Conservation (phyloP, 2,113 vertebrate species). For the Panurus biarmicus region DNA sequence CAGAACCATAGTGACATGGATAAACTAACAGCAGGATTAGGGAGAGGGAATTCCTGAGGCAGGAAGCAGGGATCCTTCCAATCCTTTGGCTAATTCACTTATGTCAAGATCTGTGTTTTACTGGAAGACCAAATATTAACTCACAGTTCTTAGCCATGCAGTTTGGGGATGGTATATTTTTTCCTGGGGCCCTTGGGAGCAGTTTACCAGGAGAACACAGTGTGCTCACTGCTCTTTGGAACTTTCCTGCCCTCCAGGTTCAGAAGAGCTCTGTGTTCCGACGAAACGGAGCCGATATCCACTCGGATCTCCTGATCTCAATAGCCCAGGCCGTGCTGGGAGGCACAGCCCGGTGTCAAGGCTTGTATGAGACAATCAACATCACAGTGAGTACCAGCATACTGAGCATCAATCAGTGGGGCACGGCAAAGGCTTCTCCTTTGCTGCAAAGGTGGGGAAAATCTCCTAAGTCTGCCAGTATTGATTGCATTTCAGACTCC, state of each 20-base stretch:
- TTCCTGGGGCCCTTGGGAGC: background rate
- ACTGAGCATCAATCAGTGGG: rapidly evolving
- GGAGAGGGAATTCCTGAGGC: background rate
- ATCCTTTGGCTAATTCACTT: background rate
- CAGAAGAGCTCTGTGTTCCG: constrained; percentile 90
- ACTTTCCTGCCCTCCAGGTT: constrained; percentile 72
- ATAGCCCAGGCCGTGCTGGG: constrained; percentile 93
- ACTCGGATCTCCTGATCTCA: constrained; percentile 86
- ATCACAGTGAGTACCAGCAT: constrained; percentile 72
- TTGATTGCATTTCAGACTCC: rapidly evolving
- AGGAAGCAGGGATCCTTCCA: background rate
- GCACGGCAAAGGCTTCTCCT: background rate
- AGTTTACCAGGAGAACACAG: rapidly evolving
- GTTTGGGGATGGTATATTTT: background rate
- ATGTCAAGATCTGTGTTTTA: background rate
- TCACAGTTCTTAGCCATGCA: background rate
- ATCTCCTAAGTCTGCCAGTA: background rate
- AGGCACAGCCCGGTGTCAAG: constrained; percentile 84
- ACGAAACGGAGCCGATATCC: constrained; percentile 91
- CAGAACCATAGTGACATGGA: background rate
- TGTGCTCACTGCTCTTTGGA: background rate
- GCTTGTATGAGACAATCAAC: constrained; percentile 89
- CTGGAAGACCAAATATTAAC: background rate
- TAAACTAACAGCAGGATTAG: background rate
- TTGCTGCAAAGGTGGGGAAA: background rate